Conservation (phyloP, 2,888 invertebrate genomes). For the Diadromus collaris region DNA sequence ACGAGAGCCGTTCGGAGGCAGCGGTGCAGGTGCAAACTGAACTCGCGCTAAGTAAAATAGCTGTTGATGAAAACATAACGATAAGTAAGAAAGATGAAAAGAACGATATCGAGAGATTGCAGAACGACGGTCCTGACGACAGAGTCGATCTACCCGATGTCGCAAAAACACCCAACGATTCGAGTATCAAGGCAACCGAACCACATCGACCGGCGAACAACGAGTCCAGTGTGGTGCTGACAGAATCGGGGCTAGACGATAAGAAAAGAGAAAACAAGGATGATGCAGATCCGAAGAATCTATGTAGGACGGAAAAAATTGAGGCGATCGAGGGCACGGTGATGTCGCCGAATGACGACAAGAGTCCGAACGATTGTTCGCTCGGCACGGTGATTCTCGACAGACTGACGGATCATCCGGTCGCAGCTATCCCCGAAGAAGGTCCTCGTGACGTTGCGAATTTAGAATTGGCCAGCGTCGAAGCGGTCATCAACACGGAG, state of each 20-base stretch:
- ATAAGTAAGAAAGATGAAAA: conserved; percentile 44
- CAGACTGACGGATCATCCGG: conserved; percentile 68
- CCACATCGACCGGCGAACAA: background rate
- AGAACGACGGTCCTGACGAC: conserved; percentile 16
- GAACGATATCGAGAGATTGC: conserved; percentile 25
- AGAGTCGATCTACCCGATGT: background rate
- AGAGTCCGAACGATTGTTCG: conserved; percentile 57
- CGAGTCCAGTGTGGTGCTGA: background rate
- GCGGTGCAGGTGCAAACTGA: conserved; percentile 65
- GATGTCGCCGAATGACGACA: conserved; percentile 32
- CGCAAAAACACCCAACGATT: background rate
- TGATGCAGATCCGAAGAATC: conserved; percentile 31
- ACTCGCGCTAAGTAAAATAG: conserved; percentile 7
- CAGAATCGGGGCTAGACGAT: conserved; percentile 38
- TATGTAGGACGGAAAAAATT: background rate
- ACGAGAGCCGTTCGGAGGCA: conserved; percentile 71
- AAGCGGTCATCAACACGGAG: conserved; percentile 14
- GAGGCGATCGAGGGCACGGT: background rate
- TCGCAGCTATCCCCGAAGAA: conserved; percentile 25
- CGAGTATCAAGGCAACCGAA: background rate
- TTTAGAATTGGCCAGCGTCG: background rate
- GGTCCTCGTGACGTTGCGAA: background rate
- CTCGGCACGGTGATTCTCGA: conserved; percentile 73
- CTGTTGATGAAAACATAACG: conserved; percentile 39
- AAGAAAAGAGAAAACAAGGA: conserved; percentile 29